These are phyloP conservation scores for Sylvilagus floridanus DNA, from an alignment of 2,797 vertebrate genomes.

Conservation along the genomic window DNA sequence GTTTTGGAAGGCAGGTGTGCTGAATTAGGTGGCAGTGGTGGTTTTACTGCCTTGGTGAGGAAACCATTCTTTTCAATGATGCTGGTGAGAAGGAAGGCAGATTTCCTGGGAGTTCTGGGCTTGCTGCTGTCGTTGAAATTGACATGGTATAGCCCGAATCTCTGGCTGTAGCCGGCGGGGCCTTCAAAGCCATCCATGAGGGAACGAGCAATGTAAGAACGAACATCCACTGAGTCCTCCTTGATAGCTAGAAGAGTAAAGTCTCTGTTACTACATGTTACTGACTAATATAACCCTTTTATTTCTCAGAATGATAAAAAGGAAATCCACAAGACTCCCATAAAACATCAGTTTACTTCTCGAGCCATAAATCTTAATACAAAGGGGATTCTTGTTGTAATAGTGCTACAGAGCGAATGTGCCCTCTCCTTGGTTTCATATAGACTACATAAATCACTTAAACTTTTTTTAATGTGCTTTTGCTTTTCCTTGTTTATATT, in stretches of 20 bases:
- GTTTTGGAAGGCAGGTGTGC: constrained; percentile 68
- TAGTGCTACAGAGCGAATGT: not conserved
- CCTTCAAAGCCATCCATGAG: constrained; percentile 97
- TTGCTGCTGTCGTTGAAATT: constrained; percentile 90
- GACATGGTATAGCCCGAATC: constrained; percentile 93
- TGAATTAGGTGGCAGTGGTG: not conserved
- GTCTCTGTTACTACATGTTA: not conserved
- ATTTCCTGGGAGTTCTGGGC: constrained; percentile 94
- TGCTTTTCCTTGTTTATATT: constrained; percentile 29
- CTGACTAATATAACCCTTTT: not conserved
- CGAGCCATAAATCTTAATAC: not conserved
- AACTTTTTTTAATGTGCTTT: not conserved
- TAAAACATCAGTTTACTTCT: not conserved
- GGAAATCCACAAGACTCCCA: not conserved
- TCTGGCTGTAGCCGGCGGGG: constrained; percentile 91
- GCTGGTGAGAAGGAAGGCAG: constrained; percentile 92
- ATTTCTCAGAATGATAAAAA: not conserved
- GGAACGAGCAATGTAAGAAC: constrained; percentile 91
- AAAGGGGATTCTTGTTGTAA: not conserved
- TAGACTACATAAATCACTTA: not conserved
- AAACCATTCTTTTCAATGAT: constrained; percentile 94
- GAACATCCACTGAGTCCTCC: constrained; percentile 89
- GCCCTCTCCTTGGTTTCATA: not conserved
- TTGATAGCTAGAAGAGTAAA: constrained; percentile 88
- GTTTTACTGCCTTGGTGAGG: constrained; percentile 47